Base-by-base conservation (phyloP, 2,797 vertebrate genomes). In the Clamator glandarius region DNA sequence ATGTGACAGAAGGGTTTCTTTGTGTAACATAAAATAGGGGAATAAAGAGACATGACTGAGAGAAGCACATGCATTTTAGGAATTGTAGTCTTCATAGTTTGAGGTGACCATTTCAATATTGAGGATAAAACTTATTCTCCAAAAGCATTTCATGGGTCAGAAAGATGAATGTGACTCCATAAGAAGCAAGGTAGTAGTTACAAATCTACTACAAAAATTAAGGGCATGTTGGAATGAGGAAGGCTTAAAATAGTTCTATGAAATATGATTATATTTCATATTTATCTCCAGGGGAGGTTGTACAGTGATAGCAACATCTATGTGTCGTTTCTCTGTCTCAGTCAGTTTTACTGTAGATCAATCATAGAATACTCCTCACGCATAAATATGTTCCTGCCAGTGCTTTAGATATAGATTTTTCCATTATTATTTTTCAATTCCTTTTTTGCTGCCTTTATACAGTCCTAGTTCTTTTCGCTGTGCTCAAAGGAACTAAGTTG, bases 391-490 rank as follows among this genome's bases (percentile, higher is more conserved):
- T 89, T 75, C 54, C 54, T 80, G 72, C 4, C 63, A 80, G 61
- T 57, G 64, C 61, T 70, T 85, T 85, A 94, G 90, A 61, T 83
- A 95, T 70, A 94, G 93, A 95, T 92, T 94, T 96, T 89, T 61
- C 63, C 57, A 61, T 95, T 90, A 93, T 50, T 93, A 89, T 93
- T 94, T 92, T 91, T 89, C 63, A 73, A n/a, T 66, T 84, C 52
- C 29, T 76, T 92, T 39, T 51, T 39, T 70, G 28, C 33, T 85
- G 46, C 72, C 31, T 83, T 80, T 59, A 52, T 70, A 28, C 19
- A 4, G 5, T 52, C 31, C 35, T 79, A 67, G 42, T 36, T 39
- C 48, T 74, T 90, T 79, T 59, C 67, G 68, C 59, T 57, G 5
- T 29, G 3, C 31, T 72, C 70, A 26, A 64, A 79, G 67, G 42